Base-by-base conservation (phyloP, 2,113 vertebrate genomes). In the Syngnathus floridae region DNA sequence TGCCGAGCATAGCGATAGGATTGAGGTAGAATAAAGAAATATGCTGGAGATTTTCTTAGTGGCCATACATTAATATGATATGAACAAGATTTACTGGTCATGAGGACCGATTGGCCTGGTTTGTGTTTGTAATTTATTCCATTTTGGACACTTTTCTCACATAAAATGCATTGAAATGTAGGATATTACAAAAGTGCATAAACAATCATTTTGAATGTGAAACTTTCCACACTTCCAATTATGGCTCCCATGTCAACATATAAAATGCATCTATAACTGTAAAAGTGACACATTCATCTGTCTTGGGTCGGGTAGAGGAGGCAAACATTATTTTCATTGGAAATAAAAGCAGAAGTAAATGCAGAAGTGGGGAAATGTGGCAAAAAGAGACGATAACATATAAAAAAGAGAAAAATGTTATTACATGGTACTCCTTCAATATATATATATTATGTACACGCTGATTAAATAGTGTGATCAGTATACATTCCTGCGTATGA, bases 381-480 rank as follows among this genome's bases (percentile, higher is more conserved):
- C 49, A 73, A 43, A 75, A 22, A 49, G 69, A 65, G 31, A 62
- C 55, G 64, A 74, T 31, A 31, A 31, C 26, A 31, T 37, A 52
- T 52, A 77, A 72, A 64, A 60, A n/a, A 63, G 59, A 76, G 19
- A 37, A 64, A 65, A 61, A 65, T 66, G 70, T 73, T 71, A 73
- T 71, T 75, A 52, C 72, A 78, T 48, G 65, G n/a, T 66, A 58
- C 67, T 62, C 49, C 58, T 70, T 72, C 55, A 74, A 75, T 77
- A 80, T 69, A 80, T 71, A 80, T 71, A 83, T 86, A 82, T 77
- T 85, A 78, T 91, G 84, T 89, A 91, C 87, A 91, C 64, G 80
- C 80, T 71, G 90, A 89, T 90, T 88, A 89, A 86, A 90, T 85
- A 91, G 80, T 90, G 87, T 87, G 77, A 82, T 84, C 86, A 76